Evolutionary conservation across 2,888 invertebrate genomes (phyloP).

Genomic region (Zaprionus lineosus): DNA sequence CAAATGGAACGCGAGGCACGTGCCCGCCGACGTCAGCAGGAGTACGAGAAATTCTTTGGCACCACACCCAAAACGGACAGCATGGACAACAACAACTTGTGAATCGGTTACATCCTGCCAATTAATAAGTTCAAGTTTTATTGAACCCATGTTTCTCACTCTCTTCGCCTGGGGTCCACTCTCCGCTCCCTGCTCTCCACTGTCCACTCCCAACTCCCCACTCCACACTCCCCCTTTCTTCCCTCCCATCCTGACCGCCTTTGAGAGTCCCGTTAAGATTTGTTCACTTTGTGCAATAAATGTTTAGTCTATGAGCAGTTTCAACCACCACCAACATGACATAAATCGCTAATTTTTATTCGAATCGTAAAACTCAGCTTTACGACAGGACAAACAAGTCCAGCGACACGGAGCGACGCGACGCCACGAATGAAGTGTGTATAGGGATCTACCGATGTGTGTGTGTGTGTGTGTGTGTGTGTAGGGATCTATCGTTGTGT

Average conservation of each 20-base stretch:
- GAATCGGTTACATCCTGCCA: constrained; percentile 11
- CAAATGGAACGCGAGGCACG: constrained; percentile 80
- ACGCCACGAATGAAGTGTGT: no score
- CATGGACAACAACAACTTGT: constrained; percentile 55
- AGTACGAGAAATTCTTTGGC: constrained; percentile 80
- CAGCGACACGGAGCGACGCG: constrained; percentile 1
- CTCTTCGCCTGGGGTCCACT: background rate
- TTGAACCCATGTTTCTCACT: constrained; percentile 40
- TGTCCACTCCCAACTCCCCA: background rate
- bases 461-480: no score
- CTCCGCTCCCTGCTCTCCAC: background rate
- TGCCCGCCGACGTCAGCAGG: constrained; percentile 67
- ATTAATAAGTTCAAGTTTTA: constrained; percentile 66
- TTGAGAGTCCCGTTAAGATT: constrained; percentile 34
- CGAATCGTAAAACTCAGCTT: constrained; percentile 45
- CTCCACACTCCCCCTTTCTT: no score
- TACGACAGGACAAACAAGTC: constrained; percentile 58
- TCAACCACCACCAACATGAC: constrained; percentile 36
- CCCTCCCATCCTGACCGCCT: no score
- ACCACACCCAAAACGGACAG: constrained; percentile 56
- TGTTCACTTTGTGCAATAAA: constrained; percentile 62
- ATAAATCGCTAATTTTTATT: constrained; percentile 41
- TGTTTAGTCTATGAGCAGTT: constrained; percentile 47
- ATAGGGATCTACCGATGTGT: no score
- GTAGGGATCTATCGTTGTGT: no score